Evolutionary conservation across 2,113 vertebrate genomes (phyloP).

Genomic region (Aspidoscelis tigris): DNA sequence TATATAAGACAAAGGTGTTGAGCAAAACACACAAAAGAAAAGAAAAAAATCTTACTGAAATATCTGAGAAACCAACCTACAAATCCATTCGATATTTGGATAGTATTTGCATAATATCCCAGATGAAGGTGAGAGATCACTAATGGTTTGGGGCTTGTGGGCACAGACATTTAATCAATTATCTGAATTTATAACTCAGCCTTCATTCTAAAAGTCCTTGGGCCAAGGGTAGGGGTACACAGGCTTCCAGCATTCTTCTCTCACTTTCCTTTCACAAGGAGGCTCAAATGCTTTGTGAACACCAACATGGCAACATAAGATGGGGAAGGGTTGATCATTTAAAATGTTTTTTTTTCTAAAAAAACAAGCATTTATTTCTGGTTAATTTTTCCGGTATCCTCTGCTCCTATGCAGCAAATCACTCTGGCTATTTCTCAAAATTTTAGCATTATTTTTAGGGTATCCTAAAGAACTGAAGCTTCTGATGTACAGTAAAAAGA

Average conservation of each 20-base stretch:
- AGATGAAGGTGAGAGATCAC: background rate
- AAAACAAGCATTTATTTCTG: constrained; percentile 51
- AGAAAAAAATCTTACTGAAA: background rate
- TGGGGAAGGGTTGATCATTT: constrained; percentile 44
- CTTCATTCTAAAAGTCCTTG: background rate
- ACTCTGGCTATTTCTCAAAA: constrained; percentile 23
- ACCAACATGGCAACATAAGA: background rate
- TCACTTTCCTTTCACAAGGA: no score
- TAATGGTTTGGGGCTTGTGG: no score
- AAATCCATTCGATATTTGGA: constrained; percentile 2
- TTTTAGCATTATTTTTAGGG: constrained; percentile 32
- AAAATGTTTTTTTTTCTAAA: constrained; percentile 6
- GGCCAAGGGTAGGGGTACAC: no score
- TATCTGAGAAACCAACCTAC: no score
- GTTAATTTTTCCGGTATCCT: constrained; percentile 41
- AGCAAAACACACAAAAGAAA: constrained; percentile 12
- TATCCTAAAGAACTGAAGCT: constrained; percentile 19
- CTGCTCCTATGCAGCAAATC: constrained; percentile 41
- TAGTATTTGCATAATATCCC: background rate
- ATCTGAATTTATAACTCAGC: no score
- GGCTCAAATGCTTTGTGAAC: constrained; percentile 44
- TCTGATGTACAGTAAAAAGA: constrained; percentile 18
- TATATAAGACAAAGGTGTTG: constrained; percentile 12
- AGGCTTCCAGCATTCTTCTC: no score
- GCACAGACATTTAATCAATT: no score